phyloP scores from a whole-genome alignment of 2,888 invertebrate species.

The Dendrolimus houi region DNA sequence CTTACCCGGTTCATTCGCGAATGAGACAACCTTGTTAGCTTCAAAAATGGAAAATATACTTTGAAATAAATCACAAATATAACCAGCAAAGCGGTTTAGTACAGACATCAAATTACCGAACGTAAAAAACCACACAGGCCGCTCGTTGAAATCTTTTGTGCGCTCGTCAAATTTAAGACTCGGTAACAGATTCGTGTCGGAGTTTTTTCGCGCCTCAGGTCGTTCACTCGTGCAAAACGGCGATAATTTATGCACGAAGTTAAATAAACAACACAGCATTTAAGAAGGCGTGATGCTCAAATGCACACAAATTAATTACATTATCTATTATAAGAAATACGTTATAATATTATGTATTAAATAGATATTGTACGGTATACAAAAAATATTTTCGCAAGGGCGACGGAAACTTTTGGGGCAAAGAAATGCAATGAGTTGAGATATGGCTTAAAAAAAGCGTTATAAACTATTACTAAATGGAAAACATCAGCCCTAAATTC shows the following conservation, averaged over 20 bases:
- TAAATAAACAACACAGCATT: conserved; percentile 17
- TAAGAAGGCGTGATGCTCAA: conserved; percentile 10
- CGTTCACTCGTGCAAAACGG: conserved; percentile 33
- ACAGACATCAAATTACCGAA: conserved; percentile 12
- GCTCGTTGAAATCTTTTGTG: conserved; percentile 65
- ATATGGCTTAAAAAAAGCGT: too few relatives aligned
- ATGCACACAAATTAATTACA: conserved; percentile 6
- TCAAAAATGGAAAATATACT: neutral
- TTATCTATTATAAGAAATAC: too few relatives aligned
- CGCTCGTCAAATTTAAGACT: conserved; percentile 27
- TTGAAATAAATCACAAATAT: neutral
- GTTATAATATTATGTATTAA: too few relatives aligned
- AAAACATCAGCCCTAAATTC: too few relatives aligned
- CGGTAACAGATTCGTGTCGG: conserved; percentile 21
- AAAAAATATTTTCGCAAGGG: too few relatives aligned
- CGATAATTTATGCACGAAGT: conserved; percentile 35
- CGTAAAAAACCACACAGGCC: conserved; percentile 9
- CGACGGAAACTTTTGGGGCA: too few relatives aligned
- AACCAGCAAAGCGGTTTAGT: conserved; percentile 1
- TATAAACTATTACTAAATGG: too few relatives aligned
- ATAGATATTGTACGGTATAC: too few relatives aligned
- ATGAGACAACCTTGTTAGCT: neutral
- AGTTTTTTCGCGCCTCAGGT: conserved; percentile 22
- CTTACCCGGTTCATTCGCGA: too few relatives aligned
- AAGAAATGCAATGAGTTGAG: too few relatives aligned